phyloP scores from a whole-genome alignment of 2,888 invertebrate genomes.

The Lepidocyrtoides sp. region DNA sequence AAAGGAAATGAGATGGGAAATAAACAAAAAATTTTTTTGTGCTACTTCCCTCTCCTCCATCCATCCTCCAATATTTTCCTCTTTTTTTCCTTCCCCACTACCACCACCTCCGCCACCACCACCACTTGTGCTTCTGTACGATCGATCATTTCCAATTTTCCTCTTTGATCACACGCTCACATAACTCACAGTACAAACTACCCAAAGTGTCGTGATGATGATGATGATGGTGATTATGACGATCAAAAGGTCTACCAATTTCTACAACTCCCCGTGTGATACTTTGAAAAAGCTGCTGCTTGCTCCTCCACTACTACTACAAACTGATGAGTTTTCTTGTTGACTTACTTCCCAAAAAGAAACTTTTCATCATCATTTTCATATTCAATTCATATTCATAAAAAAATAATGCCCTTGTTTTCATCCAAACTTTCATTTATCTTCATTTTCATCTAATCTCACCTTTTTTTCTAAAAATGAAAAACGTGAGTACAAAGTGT shows the following conservation, averaged over 20 bases:
- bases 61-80: not conserved
- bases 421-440: not conserved
- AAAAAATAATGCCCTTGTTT: not conserved
- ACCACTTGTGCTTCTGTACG: not conserved
- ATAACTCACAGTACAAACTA: constrained; percentile 9
- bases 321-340: constrained; percentile 40
- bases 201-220: not conserved
- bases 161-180: constrained; percentile 22
- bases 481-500: not conserved
- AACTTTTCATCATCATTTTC: constrained; percentile 29
- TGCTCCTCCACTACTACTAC: too few relatives aligned
- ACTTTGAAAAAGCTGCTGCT: not conserved
- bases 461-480: constrained; percentile 20
- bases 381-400: not conserved
- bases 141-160: constrained; percentile 58
- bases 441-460: not conserved
- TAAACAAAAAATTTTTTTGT: constrained; percentile 63
- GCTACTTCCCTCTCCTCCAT: not conserved
- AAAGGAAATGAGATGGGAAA: constrained; percentile 66
- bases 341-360: constrained; percentile 20
- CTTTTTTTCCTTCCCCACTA: not conserved
- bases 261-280: not conserved
- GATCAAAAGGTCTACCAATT: constrained; percentile 29
- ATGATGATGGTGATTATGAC: constrained; percentile 24
- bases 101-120: not conserved